Evolutionary conservation across 1,140 invertebrate species (phyloP).

Genomic region (Drosophila nannoptera): DNA sequence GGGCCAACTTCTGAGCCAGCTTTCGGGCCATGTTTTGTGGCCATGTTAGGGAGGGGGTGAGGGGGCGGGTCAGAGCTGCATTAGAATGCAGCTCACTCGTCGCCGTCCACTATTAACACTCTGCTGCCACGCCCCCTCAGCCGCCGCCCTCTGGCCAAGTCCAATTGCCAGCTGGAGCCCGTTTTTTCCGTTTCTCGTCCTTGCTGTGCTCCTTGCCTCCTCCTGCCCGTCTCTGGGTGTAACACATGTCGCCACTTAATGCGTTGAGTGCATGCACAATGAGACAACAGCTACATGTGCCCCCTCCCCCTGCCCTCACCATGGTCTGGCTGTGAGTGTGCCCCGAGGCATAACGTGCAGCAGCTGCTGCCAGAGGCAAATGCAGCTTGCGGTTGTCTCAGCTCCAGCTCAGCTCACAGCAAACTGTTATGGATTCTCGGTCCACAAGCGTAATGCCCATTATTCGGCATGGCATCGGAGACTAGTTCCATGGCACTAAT

Average conservation of each 20-base stretch:
- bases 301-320: not conserved
- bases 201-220: conserved; percentile 16
- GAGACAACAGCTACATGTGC: conserved; percentile 47
- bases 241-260: conserved; percentile 75
- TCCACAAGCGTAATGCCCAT: not conserved
- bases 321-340: not conserved
- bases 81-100: conserved; percentile 58
- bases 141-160: not conserved
- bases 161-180: not conserved
- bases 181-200: not conserved
- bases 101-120: conserved; percentile 61
- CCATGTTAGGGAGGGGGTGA: not conserved
- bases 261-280: conserved; percentile 68
- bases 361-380: conserved; percentile 24
- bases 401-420: conserved; percentile 8
- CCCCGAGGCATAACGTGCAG: conserved; percentile 19
- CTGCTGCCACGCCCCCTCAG: conserved; percentile 23
- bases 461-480: not conserved
- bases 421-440: not conserved
- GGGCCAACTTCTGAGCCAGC: not conserved
- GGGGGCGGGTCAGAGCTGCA: conserved; percentile 28
- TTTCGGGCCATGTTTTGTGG: conserved; percentile 24
- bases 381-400: conserved; percentile 41
- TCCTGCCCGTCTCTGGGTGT: conserved; percentile 39
- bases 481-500: not conserved